Percentiles rank a stretch among this genome's conserved stretches.
Evolutionary conservation across 1,140 invertebrate genomes (phyloP).

Genomic region (Maconellicoccus hirsutus): DNA sequence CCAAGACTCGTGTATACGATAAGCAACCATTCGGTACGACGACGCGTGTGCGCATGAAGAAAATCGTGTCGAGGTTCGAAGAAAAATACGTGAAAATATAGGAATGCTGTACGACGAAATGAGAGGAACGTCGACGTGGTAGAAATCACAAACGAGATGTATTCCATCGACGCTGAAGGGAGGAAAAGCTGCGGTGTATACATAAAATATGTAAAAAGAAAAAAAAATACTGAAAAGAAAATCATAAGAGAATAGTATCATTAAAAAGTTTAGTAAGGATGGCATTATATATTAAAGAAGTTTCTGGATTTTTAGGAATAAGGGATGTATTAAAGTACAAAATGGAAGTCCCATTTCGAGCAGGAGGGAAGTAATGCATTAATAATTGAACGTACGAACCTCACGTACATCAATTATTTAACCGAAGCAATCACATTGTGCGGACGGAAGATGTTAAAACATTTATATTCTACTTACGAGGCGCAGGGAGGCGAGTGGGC

Average conservation of each 20-base stretch:
- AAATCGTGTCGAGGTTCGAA: no score
- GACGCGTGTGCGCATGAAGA: no score
- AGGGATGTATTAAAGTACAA: neutral
- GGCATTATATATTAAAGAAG: neutral
- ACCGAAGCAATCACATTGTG: conserved; percentile 12
- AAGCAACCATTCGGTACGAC: no score
- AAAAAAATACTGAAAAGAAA: conserved; percentile 12
- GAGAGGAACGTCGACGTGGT: no score
- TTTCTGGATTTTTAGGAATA: neutral
- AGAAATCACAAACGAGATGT: no score
- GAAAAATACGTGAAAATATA: no score
- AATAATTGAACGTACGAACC: conserved; percentile 20
- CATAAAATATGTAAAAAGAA: conserved; percentile 11
- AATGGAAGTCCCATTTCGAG: neutral
- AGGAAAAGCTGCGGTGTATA: neutral
- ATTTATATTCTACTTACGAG: conserved; percentile 15
- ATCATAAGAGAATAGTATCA: conserved; percentile 9
- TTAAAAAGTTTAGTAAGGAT: neutral
- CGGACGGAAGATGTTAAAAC: conserved; percentile 14
- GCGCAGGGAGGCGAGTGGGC: neutral
- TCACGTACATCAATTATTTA: conserved; percentile 17
- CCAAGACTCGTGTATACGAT: no score
- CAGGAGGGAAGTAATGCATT: conserved; percentile 4
- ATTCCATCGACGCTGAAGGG: no score
- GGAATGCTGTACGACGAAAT: no score